Base-by-base conservation (phyloP, 1,140 invertebrate genomes). In the Hyles euphorbiae region DNA sequence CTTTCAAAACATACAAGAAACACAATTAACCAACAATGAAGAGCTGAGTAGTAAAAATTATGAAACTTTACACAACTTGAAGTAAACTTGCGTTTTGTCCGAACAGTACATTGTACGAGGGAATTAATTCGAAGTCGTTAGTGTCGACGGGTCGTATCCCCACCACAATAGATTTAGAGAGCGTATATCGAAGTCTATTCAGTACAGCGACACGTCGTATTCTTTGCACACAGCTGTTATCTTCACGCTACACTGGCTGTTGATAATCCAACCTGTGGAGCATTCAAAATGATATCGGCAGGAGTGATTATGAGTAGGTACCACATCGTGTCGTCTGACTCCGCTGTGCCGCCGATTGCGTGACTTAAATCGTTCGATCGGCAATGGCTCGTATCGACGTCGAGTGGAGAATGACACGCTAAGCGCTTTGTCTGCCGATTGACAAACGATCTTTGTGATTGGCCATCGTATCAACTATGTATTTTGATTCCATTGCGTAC, bases 361-460 rank as follows among this genome's bases (percentile, higher is more conserved):
- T 81, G 78, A 74, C 71, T 70, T 11, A 54, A 68, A 65, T 63
- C 59, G 56, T 71, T 75, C 69, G 56, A 74, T 63, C 61, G 66
- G 58, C 63, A 60, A 61, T 71, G 67, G 69, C 68, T 70, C 66
- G 62, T 74, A 77, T 72, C 68, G 61, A 73, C 61, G 65, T 78
- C 66, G 66, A 77, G 76, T 79, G 70, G 59, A 66, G 68, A 70
- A 70, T 75, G 68, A 80, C 78, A 79, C 72, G 72, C 76, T 68
- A 76, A 71, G 58, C 67, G 63, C 70, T 68, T 65, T 70, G 74
- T 76, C 48, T 68, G 60, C 52, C 63, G 70, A 76, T 76, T 72
- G 76, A 75, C 74, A 78, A 80, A 80, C 66, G 63, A 66, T 65
- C 55, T 74, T 71, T 65, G 67, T 73, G 69, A 74, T 74, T 76